phyloP scores from a whole-genome alignment of 1,140 invertebrate species.

The Fopius arisanus region DNA sequence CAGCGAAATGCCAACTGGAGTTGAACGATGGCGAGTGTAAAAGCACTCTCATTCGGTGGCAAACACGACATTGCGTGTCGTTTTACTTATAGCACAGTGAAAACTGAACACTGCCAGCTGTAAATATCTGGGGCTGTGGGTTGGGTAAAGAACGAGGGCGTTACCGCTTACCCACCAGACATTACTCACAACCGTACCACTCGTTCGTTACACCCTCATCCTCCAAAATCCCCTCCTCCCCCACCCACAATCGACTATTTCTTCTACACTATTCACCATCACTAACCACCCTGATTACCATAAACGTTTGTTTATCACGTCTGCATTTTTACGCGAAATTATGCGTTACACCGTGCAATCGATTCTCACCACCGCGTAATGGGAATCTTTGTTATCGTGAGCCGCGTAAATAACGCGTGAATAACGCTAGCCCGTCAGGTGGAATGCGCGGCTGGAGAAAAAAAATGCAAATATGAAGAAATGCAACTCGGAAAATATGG shows the following conservation, averaged over 20 bases:
- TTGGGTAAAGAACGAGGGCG: constrained; percentile 21
- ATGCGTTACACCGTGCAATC: constrained; percentile 13
- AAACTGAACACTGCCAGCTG: constrained; percentile 24
- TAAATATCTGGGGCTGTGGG: constrained; percentile 14
- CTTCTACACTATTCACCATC: not conserved
- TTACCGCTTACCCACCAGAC: constrained; percentile 17
- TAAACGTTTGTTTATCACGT: constrained; percentile 39
- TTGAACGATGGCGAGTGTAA: not conserved
- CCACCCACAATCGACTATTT: not conserved
- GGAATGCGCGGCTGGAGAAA: not conserved
- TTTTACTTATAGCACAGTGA: constrained; percentile 20
- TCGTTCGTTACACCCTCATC: constrained; percentile 17
- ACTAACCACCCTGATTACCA: constrained; percentile 31
- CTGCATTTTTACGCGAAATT: constrained; percentile 24
- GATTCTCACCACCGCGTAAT: not conserved
- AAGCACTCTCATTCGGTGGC: constrained; percentile 4
- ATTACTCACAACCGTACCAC: constrained; percentile 27
- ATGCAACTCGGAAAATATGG: not conserved
- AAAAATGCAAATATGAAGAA: not conserved
- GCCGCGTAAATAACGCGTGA: not conserved
- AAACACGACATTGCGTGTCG: constrained; percentile 24
- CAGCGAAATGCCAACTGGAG: not conserved
- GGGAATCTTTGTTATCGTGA: not conserved
- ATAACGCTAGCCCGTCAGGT: not conserved
- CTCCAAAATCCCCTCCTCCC: not conserved